Evolutionary conservation across 1,140 invertebrate genomes (phyloP), one percentile per base, ranked within the genome.

Genomic region (Ceratina japonica): DNA sequence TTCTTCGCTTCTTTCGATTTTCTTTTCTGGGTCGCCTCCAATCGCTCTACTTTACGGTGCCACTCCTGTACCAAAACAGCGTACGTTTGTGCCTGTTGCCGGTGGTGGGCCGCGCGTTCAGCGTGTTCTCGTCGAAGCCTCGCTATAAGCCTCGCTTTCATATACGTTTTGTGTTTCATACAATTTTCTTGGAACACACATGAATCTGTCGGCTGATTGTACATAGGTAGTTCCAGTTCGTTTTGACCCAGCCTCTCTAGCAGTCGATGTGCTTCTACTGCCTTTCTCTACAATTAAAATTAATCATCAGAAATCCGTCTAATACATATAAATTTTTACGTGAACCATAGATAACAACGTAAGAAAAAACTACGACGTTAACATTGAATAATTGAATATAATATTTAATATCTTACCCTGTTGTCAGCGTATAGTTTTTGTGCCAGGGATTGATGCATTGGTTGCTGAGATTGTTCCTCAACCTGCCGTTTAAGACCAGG

Each of bases 191-290:
- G 96, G 89, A 98, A 98, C 0, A 97, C 93, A 20, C 94, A 94
- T n/a, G 97, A 97, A 92, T 99, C 98, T 65, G 97, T 96, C 0
- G 98, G 98, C 91, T 99, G 98, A 93, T 99, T 99, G 92, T 99
- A 99, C 22, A 99, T 92, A 54, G 98, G 98, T 94, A 97, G 94
- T 88, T 97, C 96, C 59, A 96, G 94, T 89, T 95, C n/a, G n/a
- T n/a, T 95, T 51, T 95, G 94, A 79, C 97, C 97, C 64, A 97
- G 91, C 89, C 95, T 95, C 62, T 95, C 94, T 58, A 99, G 91
- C 64, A 95, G 92, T 69, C 95, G 94, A 93, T 99, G 98, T 79
- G 97, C 96, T 73, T 95, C 95, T 83, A 95, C 94, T 79, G 98
- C 97, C 92, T 97, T 97, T 93, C 95, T 97, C 93, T 95, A 87